Conservation (phyloP, 2,888 invertebrate genomes). For the Prosopocoilus inquinatus region DNA sequence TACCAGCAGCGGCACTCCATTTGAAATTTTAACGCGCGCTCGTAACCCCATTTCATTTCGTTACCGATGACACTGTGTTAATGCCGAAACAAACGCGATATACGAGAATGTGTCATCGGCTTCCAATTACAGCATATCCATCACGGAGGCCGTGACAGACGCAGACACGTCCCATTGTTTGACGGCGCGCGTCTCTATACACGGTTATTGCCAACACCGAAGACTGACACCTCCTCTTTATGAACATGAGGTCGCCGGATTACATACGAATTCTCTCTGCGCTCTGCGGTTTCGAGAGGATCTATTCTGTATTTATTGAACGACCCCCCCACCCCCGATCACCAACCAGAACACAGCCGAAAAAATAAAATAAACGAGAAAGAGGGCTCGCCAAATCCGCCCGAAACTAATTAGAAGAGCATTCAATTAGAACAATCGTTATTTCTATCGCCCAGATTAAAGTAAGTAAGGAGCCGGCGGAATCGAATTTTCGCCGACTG, state of each 20-base stretch:
- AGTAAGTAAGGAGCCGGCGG: too few relatives aligned
- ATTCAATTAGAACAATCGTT: too few relatives aligned
- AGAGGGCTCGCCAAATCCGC: too few relatives aligned
- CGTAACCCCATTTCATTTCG: neutral
- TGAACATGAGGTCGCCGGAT: constrained; percentile 2
- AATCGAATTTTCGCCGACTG: neutral
- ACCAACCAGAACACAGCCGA: too few relatives aligned
- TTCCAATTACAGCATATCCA: constrained; percentile 35
- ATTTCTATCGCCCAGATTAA: too few relatives aligned
- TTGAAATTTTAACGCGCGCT: neutral
- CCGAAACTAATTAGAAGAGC: too few relatives aligned
- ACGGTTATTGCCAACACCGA: constrained; percentile 18
- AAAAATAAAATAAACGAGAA: too few relatives aligned
- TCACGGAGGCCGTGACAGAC: constrained; percentile 33
- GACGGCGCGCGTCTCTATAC: constrained; percentile 8
- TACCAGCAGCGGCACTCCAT: neutral
- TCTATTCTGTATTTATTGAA: too few relatives aligned
- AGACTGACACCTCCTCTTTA: constrained; percentile 21
- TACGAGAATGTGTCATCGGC: constrained; percentile 23
- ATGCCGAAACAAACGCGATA: constrained; percentile 2
- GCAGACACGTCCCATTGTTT: constrained; percentile 33
- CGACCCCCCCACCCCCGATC: too few relatives aligned
- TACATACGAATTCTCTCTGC: too few relatives aligned
- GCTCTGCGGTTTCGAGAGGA: too few relatives aligned
- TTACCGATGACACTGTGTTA: neutral